A percentile compares a stretch with the other conserved stretches of the same genome.
These are phyloP conservation scores for Aplysia californica DNA, from an alignment of 1,140 invertebrate species.

Conservation along the genomic window DNA sequence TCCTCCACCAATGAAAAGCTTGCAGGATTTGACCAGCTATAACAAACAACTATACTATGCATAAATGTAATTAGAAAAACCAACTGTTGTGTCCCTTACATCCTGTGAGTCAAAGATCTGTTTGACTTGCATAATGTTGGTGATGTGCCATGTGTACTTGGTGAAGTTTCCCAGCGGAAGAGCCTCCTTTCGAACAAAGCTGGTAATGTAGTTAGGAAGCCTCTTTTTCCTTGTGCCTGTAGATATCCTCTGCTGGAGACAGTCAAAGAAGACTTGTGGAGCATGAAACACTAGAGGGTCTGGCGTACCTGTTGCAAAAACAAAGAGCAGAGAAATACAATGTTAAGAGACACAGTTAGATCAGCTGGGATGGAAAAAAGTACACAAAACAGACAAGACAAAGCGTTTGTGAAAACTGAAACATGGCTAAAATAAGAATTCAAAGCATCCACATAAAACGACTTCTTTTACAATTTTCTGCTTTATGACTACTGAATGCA, in stretches of 20 bases:
- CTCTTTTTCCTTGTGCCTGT: constrained; percentile 76
- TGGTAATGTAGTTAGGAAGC: constrained; percentile 74
- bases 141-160: constrained; percentile 81
- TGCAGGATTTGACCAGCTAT: too few relatives aligned
- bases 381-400: neutral
- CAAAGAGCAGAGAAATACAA: neutral
- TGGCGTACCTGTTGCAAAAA: constrained; percentile 67
- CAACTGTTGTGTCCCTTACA: too few relatives aligned
- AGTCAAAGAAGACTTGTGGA: constrained; percentile 79
- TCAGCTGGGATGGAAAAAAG: too few relatives aligned
- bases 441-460: too few relatives aligned
- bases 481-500: too few relatives aligned
- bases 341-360: too few relatives aligned
- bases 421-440: neutral
- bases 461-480: too few relatives aligned
- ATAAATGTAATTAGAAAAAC: too few relatives aligned
- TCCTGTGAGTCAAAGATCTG: constrained; percentile 81
- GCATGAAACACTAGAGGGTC: constrained; percentile 80
- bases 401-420: neutral
- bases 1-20: too few relatives aligned
- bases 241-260: constrained; percentile 78
- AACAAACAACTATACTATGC: too few relatives aligned
- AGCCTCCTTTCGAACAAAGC: constrained; percentile 73
- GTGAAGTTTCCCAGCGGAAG: constrained; percentile 79
- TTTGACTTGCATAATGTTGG: constrained; percentile 79